Evolutionary conservation across 2,113 vertebrate genomes (phyloP).

Genomic region (Colius striatus): DNA sequence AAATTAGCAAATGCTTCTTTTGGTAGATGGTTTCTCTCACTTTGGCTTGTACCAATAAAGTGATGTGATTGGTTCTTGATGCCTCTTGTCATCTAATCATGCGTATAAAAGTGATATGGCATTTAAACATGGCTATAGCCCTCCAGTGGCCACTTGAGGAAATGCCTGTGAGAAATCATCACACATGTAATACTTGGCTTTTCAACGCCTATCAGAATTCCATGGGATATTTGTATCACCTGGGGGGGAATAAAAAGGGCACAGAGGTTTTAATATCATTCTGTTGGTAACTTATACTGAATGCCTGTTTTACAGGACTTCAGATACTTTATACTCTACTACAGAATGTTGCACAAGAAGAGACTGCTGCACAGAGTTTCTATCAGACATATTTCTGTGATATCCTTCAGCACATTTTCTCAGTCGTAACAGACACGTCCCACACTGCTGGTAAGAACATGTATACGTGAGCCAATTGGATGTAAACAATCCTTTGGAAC

Average conservation of each 20-base stretch:
- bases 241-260: background rate
- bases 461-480: fast-evolving
- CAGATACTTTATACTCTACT: constrained; percentile 96
- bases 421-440: constrained; percentile 97
- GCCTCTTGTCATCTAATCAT: background rate
- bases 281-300: background rate
- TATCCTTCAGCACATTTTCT: constrained; percentile 98
- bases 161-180: background rate
- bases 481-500: background rate
- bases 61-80: background rate
- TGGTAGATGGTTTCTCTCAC: background rate
- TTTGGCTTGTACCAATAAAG: background rate
- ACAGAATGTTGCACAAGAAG: constrained; percentile 97
- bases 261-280: background rate
- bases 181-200: fast-evolving
- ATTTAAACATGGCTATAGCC: background rate
- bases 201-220: background rate
- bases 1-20: fast-evolving
- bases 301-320: constrained; percentile 79
- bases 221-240: fast-evolving
- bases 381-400: constrained; percentile 99
- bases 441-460: constrained; percentile 91
- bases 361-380: constrained; percentile 96
- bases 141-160: background rate
- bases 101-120: fast-evolving